phyloP scores from a whole-genome alignment of 2,888 invertebrate genomes.

The Cephus pygmeus region DNA sequence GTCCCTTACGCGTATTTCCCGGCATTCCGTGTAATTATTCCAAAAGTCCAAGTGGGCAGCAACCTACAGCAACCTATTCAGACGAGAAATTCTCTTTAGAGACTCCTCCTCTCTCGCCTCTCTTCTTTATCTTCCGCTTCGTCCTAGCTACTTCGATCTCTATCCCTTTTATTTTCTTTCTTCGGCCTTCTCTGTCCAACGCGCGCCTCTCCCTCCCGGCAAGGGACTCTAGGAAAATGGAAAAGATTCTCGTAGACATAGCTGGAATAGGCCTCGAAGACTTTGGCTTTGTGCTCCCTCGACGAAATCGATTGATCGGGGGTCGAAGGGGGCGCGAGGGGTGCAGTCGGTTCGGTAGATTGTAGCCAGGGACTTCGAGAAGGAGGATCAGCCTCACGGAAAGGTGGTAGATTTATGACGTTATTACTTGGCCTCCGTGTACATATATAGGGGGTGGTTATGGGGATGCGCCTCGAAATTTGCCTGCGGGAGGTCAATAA shows the following conservation, averaged over 20 bases:
- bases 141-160: background rate
- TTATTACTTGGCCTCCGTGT: conserved; percentile 47
- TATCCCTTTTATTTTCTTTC: conserved; percentile 22
- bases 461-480: conserved; percentile 37
- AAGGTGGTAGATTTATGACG: conserved; percentile 51
- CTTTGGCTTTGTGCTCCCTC: conserved; percentile 35
- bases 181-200: conserved; percentile 29
- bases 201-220: conserved; percentile 14
- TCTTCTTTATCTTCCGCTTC: background rate
- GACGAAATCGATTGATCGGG: conserved; percentile 43
- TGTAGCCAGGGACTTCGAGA: background rate
- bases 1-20: conserved; percentile 31
- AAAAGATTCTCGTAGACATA: conserved; percentile 37
- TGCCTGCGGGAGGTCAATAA: conserved; percentile 46
- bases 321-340: background rate
- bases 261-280: conserved; percentile 43
- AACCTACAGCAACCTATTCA: conserved; percentile 40
- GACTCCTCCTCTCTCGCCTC: conserved; percentile 16
- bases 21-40: conserved; percentile 38
- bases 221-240: conserved; percentile 2
- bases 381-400: conserved; percentile 31
- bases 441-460: conserved; percentile 22
- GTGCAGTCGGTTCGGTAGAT: background rate
- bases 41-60: conserved; percentile 26
- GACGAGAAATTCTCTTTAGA: conserved; percentile 29